Evolutionary conservation across 2,888 invertebrate species (phyloP), one percentile per base, ranked within the genome.

Genomic region (Stomorhina lunata): DNA sequence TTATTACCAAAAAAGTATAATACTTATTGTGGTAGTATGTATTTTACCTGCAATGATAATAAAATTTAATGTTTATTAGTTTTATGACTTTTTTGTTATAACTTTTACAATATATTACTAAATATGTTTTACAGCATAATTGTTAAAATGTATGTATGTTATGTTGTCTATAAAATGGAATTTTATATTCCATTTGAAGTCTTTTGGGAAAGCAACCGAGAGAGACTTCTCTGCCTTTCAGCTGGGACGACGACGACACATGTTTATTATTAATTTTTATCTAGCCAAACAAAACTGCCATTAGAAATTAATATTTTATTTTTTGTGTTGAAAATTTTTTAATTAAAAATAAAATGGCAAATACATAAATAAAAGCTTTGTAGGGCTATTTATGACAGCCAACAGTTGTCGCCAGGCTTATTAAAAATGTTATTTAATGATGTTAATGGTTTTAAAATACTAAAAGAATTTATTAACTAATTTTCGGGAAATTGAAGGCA

Each of bases 1-100:
- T 12, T 5, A 40, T 40, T 45, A 17, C 22, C 17, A 22, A 20
- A 17, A 22, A 32, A 27, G 17, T 27, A 12, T 43, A 17, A 2
- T 43, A 15, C n/a, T 0, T 0, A 12, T 43, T 17, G 4, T 43
- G n/a, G 17, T n/a, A 2, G 0, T n/a, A 43, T 27, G 29, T 59
- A 17, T 68, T 77, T 75, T 80, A 80, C 80, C 80, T 80, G 69
- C 63, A 80, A 80, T 37, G 55, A 80, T 69, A 80, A 68, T 63
- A 75, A 69, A 63, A 80, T 63, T 75, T 75, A 12, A 55, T 22
- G 9, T 65, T 75, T 63, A 75, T 75, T 80, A 66, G 57, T 50
- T 66, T 50, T 9, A 32, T 17, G 17, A 17, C 9, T 20, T n/a
- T 40, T 27, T 17, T 22, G 34, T 50, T 29, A 22, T 65, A 17